These are phyloP conservation scores for Hypomecis punctinalis DNA, from an alignment of 2,888 invertebrate genomes.

Conservation along the genomic window DNA sequence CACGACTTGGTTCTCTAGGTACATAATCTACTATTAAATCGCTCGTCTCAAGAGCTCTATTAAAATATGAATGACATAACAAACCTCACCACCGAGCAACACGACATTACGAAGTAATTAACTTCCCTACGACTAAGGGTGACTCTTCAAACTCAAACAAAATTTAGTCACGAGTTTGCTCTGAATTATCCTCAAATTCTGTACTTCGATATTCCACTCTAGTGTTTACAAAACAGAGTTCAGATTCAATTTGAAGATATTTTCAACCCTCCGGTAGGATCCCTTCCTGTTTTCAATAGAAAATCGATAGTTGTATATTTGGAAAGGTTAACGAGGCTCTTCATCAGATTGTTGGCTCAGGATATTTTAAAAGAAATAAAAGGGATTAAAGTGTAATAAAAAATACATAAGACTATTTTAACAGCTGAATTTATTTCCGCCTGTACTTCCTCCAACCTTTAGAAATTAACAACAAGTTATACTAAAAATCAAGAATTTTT, in stretches of 20 bases:
- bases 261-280: constrained; percentile 23
- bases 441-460: no score
- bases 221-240: neutral
- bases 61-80: neutral
- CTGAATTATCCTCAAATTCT: constrained; percentile 43
- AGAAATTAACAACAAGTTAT: no score
- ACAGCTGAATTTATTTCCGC: no score
- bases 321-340: constrained; percentile 36
- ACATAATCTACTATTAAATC: no score
- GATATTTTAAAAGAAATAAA: neutral
- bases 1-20: no score
- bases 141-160: constrained; percentile 50
- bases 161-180: constrained; percentile 60
- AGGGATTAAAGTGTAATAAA: no score
- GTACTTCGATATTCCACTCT: constrained; percentile 3
- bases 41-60: no score
- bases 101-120: constrained; percentile 32
- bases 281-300: constrained; percentile 34
- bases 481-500: no score
- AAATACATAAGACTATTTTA: no score
- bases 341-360: constrained; percentile 15
- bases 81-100: constrained; percentile 9
- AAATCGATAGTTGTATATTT: constrained; percentile 37
- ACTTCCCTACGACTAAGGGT: constrained; percentile 33
- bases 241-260: constrained; percentile 1